Conservation (phyloP, 2,113 vertebrate species). For the Tetrax tetrax region DNA sequence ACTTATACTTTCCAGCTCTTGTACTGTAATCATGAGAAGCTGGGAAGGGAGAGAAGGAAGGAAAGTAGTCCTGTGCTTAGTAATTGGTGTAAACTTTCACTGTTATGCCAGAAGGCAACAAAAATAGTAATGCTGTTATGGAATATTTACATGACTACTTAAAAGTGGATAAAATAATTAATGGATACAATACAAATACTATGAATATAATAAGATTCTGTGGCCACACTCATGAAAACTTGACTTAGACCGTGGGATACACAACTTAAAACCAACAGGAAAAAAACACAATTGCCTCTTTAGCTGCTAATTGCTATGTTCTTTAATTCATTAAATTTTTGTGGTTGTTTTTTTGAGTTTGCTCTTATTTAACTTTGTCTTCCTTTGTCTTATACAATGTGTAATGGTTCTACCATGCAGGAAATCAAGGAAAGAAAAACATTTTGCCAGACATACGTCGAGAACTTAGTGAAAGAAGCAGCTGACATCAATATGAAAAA, state of each 20-base stretch:
- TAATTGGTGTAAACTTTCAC: not conserved
- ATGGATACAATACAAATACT: not conserved
- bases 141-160: not conserved
- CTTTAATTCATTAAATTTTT: not conserved
- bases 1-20: not conserved
- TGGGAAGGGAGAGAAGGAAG: not conserved
- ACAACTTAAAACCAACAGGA: not conserved
- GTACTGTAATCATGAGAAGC: not conserved
- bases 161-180: not conserved
- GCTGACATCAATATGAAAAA: slow-evolving; percentile 89
- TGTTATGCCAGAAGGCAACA: not conserved
- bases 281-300: not conserved
- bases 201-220: not conserved
- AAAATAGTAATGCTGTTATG: not conserved
- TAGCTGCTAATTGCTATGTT: not conserved
- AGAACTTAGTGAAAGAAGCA: slow-evolving; percentile 84
- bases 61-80: not conserved
- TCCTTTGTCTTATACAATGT: not conserved
- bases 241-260: not conserved
- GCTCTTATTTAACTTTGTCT: not conserved
- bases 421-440: slow-evolving; percentile 79
- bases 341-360: not conserved
- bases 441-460: slow-evolving; percentile 85
- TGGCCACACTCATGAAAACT: not conserved
- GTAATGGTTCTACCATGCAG: slow-evolving; percentile 49